Evolutionary conservation across 2,113 vertebrate genomes (phyloP), one percentile per base, ranked within the genome.

Genomic region (Etia nguti): DNA sequence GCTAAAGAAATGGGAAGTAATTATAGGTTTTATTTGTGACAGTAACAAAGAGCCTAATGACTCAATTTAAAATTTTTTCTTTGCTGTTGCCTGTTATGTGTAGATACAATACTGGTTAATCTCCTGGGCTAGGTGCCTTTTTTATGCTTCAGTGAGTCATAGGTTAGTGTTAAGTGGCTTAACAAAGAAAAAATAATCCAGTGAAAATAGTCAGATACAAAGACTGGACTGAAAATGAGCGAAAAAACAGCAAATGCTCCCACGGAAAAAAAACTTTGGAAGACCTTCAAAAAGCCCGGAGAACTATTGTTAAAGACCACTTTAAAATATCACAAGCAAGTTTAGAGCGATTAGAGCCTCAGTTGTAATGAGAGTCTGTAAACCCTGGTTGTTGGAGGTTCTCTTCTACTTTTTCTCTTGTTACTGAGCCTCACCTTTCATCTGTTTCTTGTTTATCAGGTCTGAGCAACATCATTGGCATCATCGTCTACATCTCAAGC

Each of bases 401-500:
- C 38, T 5, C 6, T 11, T 52, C 3, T 24, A 5, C 15, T 48
- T 12, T 9, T 15, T 68, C 10, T 22, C 12, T 18, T 59, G 81
- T 82, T 31, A 29, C 36, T 11, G 31, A 20, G 22, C 54, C 50
- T 89, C 16, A 57, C 20, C 8, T 16, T 91, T 8, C 24, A 29
- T 77, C 1, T 79, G 4, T 90, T 68, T 80, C 82, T 57, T 88
- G 62, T 75, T 92, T 11, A 13, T 11, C 85, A 99, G 99, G 99
- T 86, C 96, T 99, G 89, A 99, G 98, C 92, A 99, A 99, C 96
- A 99, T 99, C 88, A 99, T 99, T 4, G 99, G 99, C 81, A 99
- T 99, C 94, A 99, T 99, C 41, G 98, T 99, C 88, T 99, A 99
- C 96, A 99, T 99, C 87, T 99, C 99, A 55, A 99, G 99, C 96